phyloP scores from a whole-genome alignment of 2,113 vertebrate species.

The Rhagologus leucostigma region DNA sequence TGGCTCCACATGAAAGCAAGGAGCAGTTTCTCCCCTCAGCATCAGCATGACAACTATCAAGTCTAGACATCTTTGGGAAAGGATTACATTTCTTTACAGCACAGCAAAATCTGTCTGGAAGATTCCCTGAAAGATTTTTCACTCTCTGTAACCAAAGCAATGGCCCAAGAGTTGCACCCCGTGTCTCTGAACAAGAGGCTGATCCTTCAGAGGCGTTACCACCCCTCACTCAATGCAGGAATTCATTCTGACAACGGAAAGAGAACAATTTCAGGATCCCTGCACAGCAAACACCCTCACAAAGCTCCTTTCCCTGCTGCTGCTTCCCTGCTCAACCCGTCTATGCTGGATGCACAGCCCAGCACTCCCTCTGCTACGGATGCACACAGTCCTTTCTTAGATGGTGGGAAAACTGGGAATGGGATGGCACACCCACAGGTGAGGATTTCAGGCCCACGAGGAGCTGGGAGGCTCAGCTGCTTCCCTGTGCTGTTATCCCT shows the following conservation, averaged over 20 bases:
- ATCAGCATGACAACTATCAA: not conserved
- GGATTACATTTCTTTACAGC: not conserved
- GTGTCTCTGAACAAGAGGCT: not conserved
- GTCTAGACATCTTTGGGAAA: not conserved
- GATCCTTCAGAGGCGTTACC: not conserved
- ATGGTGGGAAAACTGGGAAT: not conserved
- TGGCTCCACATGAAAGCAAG: not conserved
- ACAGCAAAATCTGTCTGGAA: not conserved
- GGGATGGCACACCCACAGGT: not conserved
- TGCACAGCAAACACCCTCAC: not conserved
- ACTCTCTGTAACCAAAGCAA: not conserved
- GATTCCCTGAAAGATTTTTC: not conserved
- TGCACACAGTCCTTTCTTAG: not conserved
- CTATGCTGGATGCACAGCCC: accelerated
- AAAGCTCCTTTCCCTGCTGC: not conserved
- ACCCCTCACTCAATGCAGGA: not conserved
- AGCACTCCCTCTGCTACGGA: not conserved
- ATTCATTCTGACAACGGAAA: not conserved
- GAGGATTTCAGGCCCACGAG: not conserved
- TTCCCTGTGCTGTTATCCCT: not conserved
- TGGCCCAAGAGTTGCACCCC: not conserved
- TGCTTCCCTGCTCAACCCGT: not conserved
- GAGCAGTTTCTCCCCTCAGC: not conserved
- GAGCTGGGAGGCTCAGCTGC: not conserved
- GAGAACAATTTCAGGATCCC: not conserved